Base-by-base conservation (phyloP, 2,797 vertebrate genomes). In the Cossypha dichroa region DNA sequence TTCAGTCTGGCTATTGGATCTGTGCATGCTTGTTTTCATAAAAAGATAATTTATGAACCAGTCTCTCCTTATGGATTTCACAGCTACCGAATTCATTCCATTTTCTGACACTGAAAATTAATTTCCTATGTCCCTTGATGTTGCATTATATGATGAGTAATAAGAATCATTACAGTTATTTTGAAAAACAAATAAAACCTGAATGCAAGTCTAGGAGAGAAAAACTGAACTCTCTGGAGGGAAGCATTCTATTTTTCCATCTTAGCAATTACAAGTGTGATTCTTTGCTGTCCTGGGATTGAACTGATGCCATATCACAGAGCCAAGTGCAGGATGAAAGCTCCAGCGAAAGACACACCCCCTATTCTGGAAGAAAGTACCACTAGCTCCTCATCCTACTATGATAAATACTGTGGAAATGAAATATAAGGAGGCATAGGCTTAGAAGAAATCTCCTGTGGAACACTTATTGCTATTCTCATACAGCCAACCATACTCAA, bases 181-280 rank as follows among this genome's bases (percentile, higher is more conserved):
- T 58, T 81, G 77, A 94, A 92, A 90, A 90, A 31, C 4, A 93
- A 92, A 92, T 48, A 74, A 92, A 95, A 84, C 25, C n/a, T 68
- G 34, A 86, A 60, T 66, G 20, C 3, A 13, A 68, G 28, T 52
- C 54, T 54, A 6, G 55, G 43, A 95, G 23, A 72, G 25, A 40
- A 78, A 88, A 72, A 34, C 22, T 41, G 29, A 75, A 41, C 11
- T 90, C 69, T 81, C 83, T 31, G n/a, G 73, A 54, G 43, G n/a
- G 34, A 88, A 68, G 16, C 22, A 23, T 77, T 93, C 41, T 80
- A 80, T 48, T 87, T 41, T 85, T 74, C 54, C 20, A 40, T 80
- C 6, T 90, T 58, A 63, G 34, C 31, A 90, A 72, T 72, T 83
- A 25, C 38, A 81, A 52, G 26, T 25, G 36, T 38, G 26, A 70